Percentiles rank a stretch among this genome's conserved stretches.
These are phyloP conservation scores for Catharus fuscescens DNA, from an alignment of 2,113 vertebrate species.

Conservation along the genomic window DNA sequence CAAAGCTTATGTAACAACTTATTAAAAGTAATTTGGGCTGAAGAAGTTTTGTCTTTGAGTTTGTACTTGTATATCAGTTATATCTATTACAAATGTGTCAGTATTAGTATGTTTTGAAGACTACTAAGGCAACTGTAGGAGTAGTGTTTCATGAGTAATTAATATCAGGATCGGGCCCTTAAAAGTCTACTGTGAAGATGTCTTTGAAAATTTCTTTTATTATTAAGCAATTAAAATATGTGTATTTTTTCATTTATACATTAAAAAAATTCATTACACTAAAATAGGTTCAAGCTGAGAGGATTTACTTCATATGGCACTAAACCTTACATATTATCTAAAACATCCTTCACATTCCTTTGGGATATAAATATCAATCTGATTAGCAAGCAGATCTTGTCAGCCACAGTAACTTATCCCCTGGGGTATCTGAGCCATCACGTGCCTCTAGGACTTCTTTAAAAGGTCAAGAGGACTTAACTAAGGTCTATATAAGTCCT, in stretches of 20 bases:
- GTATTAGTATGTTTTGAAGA: background rate
- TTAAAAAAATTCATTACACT: background rate
- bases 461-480: constrained; percentile 58
- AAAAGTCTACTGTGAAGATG: background rate
- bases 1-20: background rate
- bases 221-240: background rate
- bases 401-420: constrained; percentile 47
- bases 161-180: background rate
- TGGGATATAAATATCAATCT: constrained; percentile 64
- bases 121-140: background rate
- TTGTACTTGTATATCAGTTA: background rate
- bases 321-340: constrained; percentile 40
- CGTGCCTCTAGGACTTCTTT: constrained; percentile 17
- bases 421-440: constrained; percentile 29
- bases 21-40: background rate
- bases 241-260: background rate
- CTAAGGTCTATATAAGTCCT: constrained; percentile 43
- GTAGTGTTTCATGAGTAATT: background rate
- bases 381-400: constrained; percentile 64
- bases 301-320: background rate
- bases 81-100: background rate
- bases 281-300: background rate
- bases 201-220: background rate
- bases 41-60: background rate
- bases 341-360: constrained; percentile 31